Percentiles rank a stretch among this genome's conserved stretches.
phyloP scores from a whole-genome alignment of 2,888 invertebrate genomes.

The Epinotia demarniana region DNA sequence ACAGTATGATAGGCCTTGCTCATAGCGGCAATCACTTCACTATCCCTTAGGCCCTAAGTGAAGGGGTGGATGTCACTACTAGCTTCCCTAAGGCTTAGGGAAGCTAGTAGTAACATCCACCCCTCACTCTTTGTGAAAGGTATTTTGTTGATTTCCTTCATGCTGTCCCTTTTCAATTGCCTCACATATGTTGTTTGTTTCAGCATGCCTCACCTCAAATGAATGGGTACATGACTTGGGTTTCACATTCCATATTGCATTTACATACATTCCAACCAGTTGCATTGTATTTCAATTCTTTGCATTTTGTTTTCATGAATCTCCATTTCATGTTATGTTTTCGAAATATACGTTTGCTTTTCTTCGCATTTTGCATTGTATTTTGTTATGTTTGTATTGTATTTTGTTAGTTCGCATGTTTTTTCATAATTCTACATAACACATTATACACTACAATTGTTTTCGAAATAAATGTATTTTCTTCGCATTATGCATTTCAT shows the following conservation, averaged over 20 bases:
- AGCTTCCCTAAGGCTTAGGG: too few relatives aligned
- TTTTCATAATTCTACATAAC: background rate
- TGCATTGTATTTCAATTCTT: background rate
- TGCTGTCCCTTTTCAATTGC: background rate
- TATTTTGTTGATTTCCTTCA: background rate
- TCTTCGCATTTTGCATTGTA: conserved; percentile 40
- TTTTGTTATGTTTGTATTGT: conserved; percentile 6
- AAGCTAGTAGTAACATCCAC: background rate
- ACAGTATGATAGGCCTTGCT: too few relatives aligned
- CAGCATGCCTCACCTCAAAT: conserved; percentile 27
- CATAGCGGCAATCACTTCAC: too few relatives aligned
- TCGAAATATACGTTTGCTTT: conserved; percentile 26
- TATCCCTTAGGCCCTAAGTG: too few relatives aligned
- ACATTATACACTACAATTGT: conserved; percentile 26
- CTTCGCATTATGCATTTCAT: conserved; percentile 39
- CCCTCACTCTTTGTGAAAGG: too few relatives aligned
- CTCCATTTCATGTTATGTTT: conserved; percentile 17
- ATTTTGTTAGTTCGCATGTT: background rate
- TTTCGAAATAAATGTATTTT: conserved; percentile 34
- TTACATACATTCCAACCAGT: conserved; percentile 6
- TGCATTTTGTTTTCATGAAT: conserved; percentile 4
- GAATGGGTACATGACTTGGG: background rate
- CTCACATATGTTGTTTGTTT: conserved; percentile 26
- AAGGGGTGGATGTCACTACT: too few relatives aligned
- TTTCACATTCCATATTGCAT: conserved; percentile 22